Evolutionary conservation across 2,797 vertebrate species (phyloP), one percentile per base, ranked within the genome.

Genomic region (Danio albolineatus): DNA sequence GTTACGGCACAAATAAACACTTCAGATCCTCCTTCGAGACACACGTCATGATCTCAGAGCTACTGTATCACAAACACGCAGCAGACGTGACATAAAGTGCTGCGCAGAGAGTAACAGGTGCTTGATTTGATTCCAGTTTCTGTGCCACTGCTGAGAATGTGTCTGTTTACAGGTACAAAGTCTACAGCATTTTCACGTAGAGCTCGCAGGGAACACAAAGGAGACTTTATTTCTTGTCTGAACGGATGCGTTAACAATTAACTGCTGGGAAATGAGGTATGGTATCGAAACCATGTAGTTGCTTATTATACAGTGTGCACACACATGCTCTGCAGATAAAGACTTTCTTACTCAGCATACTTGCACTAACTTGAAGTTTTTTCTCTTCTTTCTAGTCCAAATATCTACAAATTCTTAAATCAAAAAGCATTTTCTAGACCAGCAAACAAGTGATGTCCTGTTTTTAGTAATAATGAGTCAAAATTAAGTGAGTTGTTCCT

Each of bases 131-230:
- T 84, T 89, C 86, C 89, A 89, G 76, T 71, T 75, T 70, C 65
- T 80, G 74, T 78, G 79, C 85, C 48, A 80, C 85, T 78, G 67
- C 79, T 75, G 76, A 81, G 76, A 62, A 43, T 88, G 84, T 83
- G 28, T 86, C 79, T 90, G 87, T 92, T 91, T 90, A 87, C 89
- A 90, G 86, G 90, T 91, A 89, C 90, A 88, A 92, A 91, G 89
- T 92, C 90, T 90, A 85, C 76, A 78, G 80, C 82, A 83, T 59
- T 83, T 84, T 85, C 79, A 84, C 83, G 84, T 51, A 86, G 85
- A 86, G 71, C 78, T 84, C 67, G 82, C 79, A 80, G 76, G 78
- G 84, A 90, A 88, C 64, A 90, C 87, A 91, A 91, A 90, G 87
- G 77, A 76, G 72, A 46, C 60, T 85, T 86, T 90, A 86, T 90